Percentiles rank a stretch among this genome's conserved stretches.
Conservation (phyloP, 2,888 invertebrate species). For the Miltochrista miniata region DNA sequence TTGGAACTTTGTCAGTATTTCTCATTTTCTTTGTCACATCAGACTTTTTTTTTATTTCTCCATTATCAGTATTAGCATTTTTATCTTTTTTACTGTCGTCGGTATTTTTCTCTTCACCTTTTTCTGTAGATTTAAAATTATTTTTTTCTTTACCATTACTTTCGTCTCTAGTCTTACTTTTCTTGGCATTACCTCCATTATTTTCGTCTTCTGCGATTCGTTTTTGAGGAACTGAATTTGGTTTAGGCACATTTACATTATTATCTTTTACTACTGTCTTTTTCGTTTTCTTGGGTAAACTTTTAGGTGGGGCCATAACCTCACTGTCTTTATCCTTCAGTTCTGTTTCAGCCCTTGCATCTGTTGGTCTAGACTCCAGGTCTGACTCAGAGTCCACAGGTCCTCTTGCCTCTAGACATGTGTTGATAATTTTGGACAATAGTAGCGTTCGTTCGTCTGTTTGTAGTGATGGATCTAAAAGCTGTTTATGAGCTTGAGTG, state of each 20-base stretch:
- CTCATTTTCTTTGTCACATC: slow-evolving; percentile 6
- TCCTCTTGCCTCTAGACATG: slow-evolving; percentile 56
- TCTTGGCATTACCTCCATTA: slow-evolving; percentile 9
- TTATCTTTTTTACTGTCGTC: slow-evolving; percentile 20
- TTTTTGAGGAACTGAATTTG: slow-evolving; percentile 14
- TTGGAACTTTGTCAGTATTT: slow-evolving; percentile 2
- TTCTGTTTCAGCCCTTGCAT: slow-evolving; percentile 24
- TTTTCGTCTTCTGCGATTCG: slow-evolving; percentile 14
- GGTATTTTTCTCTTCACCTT: slow-evolving; percentile 7
- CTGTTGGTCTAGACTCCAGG: slow-evolving; percentile 33
- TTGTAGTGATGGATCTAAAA: slow-evolving; percentile 55
- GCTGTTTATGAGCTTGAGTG: slow-evolving; percentile 53
- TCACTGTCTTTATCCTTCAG: slow-evolving; percentile 41
- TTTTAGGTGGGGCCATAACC: slow-evolving; percentile 69
- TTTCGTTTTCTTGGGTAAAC: slow-evolving; percentile 60
- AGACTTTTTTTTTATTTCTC: slow-evolving; percentile 7
- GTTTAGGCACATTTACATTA: slow-evolving; percentile 17
- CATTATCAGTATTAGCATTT: slow-evolving; percentile 2
- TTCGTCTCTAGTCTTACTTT: slow-evolving; percentile 4
- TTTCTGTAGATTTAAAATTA: slow-evolving; percentile 5
- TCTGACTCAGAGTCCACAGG: slow-evolving; percentile 46
- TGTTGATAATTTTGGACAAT: slow-evolving; percentile 62
- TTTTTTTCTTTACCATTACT: slow-evolving; percentile 10
- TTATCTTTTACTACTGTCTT: slow-evolving; percentile 35
- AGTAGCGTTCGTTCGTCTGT: slow-evolving; percentile 64